Conservation (phyloP, 2,797 vertebrate species). For the Leptatherina wallacei region DNA sequence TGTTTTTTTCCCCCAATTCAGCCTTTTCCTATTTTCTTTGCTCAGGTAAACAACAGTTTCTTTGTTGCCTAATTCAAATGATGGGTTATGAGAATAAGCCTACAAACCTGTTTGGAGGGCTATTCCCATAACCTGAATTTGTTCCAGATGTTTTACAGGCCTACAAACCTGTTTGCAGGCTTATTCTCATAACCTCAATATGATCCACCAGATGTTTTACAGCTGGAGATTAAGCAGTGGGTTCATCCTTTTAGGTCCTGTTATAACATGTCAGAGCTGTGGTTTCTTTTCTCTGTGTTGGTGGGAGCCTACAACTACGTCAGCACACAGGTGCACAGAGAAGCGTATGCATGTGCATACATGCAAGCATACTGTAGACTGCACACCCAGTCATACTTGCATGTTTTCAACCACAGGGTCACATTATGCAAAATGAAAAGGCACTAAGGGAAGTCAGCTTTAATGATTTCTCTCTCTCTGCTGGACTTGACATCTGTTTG, state of each 20-base stretch:
- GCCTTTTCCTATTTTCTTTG: too few species aligned
- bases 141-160: conserved; percentile 34
- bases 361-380: background rate
- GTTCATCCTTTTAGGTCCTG: conserved; percentile 35
- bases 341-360: conserved; percentile 3
- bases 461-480: background rate
- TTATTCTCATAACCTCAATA: conserved; percentile 18
- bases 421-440: conserved; percentile 11
- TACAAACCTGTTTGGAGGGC: conserved; percentile 20
- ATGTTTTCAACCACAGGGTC: conserved; percentile 12
- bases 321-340: conserved; percentile 15
- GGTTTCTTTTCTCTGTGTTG: conserved; percentile 7
- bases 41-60: too few species aligned
- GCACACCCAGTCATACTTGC: conserved; percentile 13
- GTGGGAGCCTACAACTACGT: conserved; percentile 15
- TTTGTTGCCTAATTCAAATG: too few species aligned
- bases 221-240: conserved; percentile 26
- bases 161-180: conserved; percentile 20
- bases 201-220: conserved; percentile 34
- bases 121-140: conserved; percentile 16
- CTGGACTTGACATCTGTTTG: conserved; percentile 15
- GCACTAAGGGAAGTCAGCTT: background rate
- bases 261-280: conserved; percentile 21
- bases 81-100: too few species aligned
- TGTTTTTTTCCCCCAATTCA: too few species aligned